Percentiles rank a stretch among this genome's conserved stretches.
Conservation (phyloP, 2,797 vertebrate species). For the Bucorvus abyssinicus region DNA sequence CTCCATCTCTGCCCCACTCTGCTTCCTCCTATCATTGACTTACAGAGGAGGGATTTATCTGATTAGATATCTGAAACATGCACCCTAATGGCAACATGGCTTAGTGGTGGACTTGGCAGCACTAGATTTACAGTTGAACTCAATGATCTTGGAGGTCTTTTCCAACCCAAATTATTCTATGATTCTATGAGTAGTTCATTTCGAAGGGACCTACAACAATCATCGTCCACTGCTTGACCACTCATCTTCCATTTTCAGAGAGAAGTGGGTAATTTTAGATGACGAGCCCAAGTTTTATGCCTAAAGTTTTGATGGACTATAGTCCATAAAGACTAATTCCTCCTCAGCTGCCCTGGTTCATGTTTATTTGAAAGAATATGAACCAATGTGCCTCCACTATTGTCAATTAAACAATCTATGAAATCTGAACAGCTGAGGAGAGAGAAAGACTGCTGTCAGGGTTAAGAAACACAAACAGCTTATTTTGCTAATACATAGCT, state of each 20-base stretch:
- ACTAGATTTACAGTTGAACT: neutral
- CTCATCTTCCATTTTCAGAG: neutral
- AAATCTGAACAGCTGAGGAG: neutral
- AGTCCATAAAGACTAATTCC: neutral
- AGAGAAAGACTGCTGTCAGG: neutral
- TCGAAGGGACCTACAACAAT: neutral
- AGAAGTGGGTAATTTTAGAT: neutral
- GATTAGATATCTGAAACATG: neutral
- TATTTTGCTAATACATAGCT: neutral
- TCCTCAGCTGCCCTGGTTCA: neutral
- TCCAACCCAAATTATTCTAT: neutral
- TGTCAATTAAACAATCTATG: neutral
- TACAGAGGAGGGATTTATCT: neutral
- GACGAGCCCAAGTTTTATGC: neutral
- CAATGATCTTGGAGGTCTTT: neutral
- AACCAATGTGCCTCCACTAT: neutral
- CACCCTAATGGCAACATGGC: neutral
- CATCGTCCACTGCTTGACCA: neutral
- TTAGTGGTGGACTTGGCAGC: neutral
- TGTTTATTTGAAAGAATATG: neutral
- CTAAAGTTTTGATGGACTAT: neutral
- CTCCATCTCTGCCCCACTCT: neutral
- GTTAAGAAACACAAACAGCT: neutral
- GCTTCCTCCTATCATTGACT: neutral
- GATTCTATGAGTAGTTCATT: neutral